Evolutionary conservation across 2,113 vertebrate genomes (phyloP).

Genomic region (Leucopsar rothschildi): DNA sequence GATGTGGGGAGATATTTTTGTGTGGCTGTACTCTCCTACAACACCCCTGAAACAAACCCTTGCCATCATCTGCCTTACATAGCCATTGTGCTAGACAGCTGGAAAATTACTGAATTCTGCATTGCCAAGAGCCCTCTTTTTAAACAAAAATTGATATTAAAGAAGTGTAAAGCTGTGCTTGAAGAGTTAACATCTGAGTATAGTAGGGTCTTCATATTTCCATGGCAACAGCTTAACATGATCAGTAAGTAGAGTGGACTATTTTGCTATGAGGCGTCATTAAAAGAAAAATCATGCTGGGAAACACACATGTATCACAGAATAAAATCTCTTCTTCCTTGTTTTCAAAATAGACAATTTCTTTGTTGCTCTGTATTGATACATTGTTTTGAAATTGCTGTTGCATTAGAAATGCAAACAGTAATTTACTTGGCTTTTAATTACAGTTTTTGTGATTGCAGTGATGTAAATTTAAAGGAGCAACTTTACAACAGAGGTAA

Average conservation of each 20-base stretch:
- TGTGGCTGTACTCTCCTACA: background rate
- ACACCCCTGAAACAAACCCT: background rate
- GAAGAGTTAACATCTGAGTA: constrained; percentile 48
- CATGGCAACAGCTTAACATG: constrained; percentile 68
- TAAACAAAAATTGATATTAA: background rate
- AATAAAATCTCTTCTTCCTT: background rate
- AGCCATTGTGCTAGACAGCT: background rate
- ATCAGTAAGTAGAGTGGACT: constrained; percentile 60
- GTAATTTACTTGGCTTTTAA: constrained; percentile 46
- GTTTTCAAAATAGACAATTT: constrained; percentile 1
- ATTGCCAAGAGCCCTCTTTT: background rate
- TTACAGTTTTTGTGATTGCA: constrained; percentile 39
- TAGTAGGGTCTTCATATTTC: constrained; percentile 44
- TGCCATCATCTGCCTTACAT: background rate
- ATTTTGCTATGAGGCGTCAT: constrained; percentile 52
- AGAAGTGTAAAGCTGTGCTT: background rate
- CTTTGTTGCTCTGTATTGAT: constrained; percentile 3
- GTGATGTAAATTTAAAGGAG: constrained; percentile 19
- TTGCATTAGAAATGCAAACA: constrained; percentile 31
- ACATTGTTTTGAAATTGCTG: constrained; percentile 40
- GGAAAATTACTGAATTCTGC: background rate
- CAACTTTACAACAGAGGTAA: constrained; percentile 2
- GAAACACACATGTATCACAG: constrained; percentile 37
- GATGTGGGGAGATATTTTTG: background rate
- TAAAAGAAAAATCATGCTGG: constrained; percentile 33